Evolutionary conservation across 2,888 invertebrate genomes (phyloP).

Genomic region (Gastracanthus pulcherrimus): DNA sequence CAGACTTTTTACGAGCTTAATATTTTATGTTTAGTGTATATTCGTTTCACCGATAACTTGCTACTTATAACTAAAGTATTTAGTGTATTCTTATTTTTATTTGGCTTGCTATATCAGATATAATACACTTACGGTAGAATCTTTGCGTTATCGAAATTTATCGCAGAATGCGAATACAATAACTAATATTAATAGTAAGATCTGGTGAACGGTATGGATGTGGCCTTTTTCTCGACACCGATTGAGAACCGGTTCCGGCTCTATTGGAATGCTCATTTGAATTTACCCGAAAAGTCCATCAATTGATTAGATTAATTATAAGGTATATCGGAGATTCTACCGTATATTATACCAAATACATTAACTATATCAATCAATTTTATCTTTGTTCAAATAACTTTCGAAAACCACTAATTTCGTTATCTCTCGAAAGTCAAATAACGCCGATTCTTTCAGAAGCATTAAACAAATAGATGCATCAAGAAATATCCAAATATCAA

Average conservation of each 20-base stretch:
- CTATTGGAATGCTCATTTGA: conserved; percentile 30
- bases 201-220: too few relatives aligned
- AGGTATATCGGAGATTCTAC: not conserved
- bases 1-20: conserved; percentile 19
- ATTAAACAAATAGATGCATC: not conserved
- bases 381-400: not conserved
- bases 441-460: not conserved
- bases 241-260: conserved; percentile 42
- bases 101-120: not conserved
- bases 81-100: not conserved
- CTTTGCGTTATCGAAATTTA: not conserved
- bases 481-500: not conserved
- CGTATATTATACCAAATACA: not conserved
- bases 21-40: conserved; percentile 12
- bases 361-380: not conserved
- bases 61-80: too few relatives aligned
- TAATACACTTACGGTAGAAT: not conserved
- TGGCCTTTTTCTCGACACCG: not conserved
- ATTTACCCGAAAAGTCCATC: conserved; percentile 55
- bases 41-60: conserved; percentile 1
- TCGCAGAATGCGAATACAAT: not conserved
- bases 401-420: not conserved
- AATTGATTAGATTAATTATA: conserved; percentile 41
- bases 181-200: conserved; percentile 28
- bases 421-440: conserved; percentile 4